phyloP scores from a whole-genome alignment of 2,113 vertebrate genomes.

The Apteryx mantelli region DNA sequence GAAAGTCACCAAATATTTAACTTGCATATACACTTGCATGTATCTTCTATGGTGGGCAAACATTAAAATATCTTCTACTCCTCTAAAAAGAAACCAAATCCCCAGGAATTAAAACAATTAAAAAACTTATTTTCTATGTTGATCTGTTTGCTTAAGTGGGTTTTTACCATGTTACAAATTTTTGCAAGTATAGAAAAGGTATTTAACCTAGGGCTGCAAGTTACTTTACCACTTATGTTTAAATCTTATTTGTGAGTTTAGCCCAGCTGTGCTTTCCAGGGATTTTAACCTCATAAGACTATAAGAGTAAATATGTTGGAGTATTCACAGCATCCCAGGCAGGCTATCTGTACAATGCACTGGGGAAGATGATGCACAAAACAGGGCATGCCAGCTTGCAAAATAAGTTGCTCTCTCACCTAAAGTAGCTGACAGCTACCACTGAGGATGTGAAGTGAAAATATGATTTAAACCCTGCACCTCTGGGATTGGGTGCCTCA shows the following conservation, averaged over 20 bases:
- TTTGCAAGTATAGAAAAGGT: background rate
- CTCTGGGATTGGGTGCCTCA: background rate
- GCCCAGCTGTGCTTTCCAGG: too few relatives aligned
- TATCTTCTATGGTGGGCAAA: background rate
- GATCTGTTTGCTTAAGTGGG: background rate
- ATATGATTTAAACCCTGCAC: background rate
- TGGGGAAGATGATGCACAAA: background rate
- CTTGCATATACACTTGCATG: background rate
- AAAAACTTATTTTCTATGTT: background rate
- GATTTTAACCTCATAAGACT: background rate
- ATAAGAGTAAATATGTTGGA: background rate
- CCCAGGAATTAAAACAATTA: background rate
- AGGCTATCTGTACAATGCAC: background rate
- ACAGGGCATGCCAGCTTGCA: background rate
- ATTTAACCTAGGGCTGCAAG: background rate
- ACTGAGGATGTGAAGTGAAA: background rate
- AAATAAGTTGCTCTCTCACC: background rate
- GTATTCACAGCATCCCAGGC: background rate
- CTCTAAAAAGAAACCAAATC: background rate
- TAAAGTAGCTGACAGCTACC: background rate
- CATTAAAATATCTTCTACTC: background rate
- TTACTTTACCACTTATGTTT: background rate
- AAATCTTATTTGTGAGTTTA: background rate
- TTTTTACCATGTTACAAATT: background rate
- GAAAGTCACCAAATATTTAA: background rate